phyloP scores from a whole-genome alignment of 2,797 vertebrate genomes.

The Hydrocynus forskahlii region DNA sequence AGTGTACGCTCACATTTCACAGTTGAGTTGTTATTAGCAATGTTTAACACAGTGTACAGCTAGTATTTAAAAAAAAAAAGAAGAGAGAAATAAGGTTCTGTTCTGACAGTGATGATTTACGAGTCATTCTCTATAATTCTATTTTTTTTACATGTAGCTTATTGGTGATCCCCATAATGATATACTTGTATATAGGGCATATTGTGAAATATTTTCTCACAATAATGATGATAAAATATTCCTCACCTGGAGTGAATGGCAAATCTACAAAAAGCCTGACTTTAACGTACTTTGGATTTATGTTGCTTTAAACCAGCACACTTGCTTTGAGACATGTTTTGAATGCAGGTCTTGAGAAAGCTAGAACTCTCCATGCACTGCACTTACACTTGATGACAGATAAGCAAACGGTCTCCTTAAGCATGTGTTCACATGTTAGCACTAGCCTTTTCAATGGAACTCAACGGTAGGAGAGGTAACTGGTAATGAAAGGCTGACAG shows the following conservation, averaged over 20 bases:
- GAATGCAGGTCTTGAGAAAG: slow-evolving; percentile 35
- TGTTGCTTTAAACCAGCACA: neutral
- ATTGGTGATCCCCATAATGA: no score
- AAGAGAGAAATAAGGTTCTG: no score
- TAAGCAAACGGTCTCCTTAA: slow-evolving; percentile 27
- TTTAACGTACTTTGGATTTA: neutral
- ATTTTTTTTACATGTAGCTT: no score
- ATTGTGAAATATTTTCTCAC: no score
- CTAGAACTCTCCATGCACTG: neutral
- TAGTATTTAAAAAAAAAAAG: no score
- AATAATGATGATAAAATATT: no score
- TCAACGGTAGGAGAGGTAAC: slow-evolving; percentile 17
- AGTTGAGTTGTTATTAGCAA: no score
- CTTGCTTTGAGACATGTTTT: neutral
- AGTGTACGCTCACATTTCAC: no score
- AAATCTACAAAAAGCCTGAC: neutral
- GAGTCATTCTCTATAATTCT: no score
- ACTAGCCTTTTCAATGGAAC: slow-evolving; percentile 34
- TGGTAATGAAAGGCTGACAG: slow-evolving; percentile 48
- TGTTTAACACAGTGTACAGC: no score
- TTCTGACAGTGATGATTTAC: no score
- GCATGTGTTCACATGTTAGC: slow-evolving; percentile 47
- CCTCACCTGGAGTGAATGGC: neutral
- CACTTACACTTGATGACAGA: slow-evolving; percentile 21
- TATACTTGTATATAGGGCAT: no score